phyloP scores from a whole-genome alignment of 2,113 vertebrate species.

The Eidolon helvum region DNA sequence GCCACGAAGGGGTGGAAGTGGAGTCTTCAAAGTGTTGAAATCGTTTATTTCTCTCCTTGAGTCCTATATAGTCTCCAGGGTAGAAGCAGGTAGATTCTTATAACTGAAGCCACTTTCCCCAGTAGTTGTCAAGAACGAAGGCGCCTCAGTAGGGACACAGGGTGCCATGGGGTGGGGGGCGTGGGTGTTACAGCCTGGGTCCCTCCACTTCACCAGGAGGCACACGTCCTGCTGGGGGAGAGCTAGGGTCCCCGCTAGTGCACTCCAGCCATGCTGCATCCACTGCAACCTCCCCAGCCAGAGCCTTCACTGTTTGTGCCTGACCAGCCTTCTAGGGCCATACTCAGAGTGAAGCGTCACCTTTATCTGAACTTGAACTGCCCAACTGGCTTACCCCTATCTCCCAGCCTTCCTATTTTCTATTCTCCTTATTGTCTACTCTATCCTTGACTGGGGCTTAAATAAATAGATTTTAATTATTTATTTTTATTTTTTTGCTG shows the following conservation, averaged over 20 bases:
- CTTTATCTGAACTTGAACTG: not conserved
- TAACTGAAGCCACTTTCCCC: not conserved
- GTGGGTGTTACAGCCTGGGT: not conserved
- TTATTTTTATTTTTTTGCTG: not conserved
- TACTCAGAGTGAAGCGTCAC: not conserved
- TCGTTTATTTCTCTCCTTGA: not conserved
- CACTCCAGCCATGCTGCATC: not conserved
- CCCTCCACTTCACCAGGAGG: not conserved
- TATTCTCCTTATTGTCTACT: not conserved
- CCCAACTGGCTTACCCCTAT: not conserved
- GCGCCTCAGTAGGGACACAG: fast-evolving
- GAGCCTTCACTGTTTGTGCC: not conserved
- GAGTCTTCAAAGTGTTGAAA: not conserved
- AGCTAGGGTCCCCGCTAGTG: not conserved
- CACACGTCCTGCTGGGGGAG: not conserved
- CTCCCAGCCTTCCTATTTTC: not conserved
- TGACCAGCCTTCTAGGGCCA: no score
- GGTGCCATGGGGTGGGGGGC: fast-evolving
- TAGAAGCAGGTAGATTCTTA: not conserved
- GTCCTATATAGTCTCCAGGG: not conserved
- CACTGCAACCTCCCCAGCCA: not conserved
- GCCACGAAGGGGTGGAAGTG: not conserved
- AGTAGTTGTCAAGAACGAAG: not conserved
- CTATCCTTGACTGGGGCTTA: not conserved
- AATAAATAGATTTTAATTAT: not conserved